These are phyloP conservation scores for Pelecanoides urinatrix DNA, from an alignment of 2,113 vertebrate genomes.

Conservation along the genomic window DNA sequence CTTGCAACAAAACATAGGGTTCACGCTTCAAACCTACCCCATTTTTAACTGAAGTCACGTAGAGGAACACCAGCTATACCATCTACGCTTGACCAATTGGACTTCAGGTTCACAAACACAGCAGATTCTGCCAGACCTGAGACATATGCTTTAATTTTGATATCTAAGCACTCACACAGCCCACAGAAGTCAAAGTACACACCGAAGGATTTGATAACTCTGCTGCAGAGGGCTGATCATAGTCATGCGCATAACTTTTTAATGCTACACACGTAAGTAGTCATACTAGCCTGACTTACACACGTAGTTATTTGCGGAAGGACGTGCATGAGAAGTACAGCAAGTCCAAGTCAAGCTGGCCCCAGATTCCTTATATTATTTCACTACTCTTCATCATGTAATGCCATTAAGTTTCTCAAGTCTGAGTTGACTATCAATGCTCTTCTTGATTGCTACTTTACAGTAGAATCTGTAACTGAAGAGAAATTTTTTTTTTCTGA, in stretches of 20 bases:
- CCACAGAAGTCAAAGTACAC: not conserved
- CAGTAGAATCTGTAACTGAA: not conserved
- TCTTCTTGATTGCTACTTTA: not conserved
- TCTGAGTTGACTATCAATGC: not conserved
- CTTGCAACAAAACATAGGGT: not conserved
- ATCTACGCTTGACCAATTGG: not conserved
- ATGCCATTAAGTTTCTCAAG: not conserved
- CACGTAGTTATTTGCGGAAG: not conserved
- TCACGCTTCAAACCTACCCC: not conserved
- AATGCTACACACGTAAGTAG: not conserved
- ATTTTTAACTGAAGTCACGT: not conserved
- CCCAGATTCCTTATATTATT: not conserved
- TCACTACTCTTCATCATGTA: not conserved
- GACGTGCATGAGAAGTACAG: not conserved
- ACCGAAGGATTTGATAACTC: not conserved
- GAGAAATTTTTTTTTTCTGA: not conserved
- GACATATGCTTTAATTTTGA: not conserved
- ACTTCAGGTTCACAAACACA: not conserved
- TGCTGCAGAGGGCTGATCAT: not conserved
- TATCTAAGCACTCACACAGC: not conserved
- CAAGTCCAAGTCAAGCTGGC: not conserved
- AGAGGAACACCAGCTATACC: not conserved
- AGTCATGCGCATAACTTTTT: accelerated
- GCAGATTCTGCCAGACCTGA: not conserved
- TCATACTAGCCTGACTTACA: too few relatives aligned